Base-by-base conservation (phyloP, 2,888 invertebrate species). In the Drosophila peninsularis region DNA sequence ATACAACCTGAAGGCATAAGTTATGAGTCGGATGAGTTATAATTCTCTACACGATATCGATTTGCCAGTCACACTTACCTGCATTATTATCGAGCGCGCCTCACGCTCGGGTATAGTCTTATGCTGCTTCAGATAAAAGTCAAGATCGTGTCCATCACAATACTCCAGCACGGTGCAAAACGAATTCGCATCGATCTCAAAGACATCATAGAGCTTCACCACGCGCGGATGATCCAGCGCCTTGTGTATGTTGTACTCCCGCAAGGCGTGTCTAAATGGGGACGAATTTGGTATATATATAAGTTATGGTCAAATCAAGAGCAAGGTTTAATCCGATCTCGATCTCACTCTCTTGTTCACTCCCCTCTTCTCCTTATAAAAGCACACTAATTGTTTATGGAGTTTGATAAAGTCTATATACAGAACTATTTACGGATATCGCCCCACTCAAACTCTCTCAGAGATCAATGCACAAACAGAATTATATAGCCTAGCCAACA, bases 131-230 rank as follows among this genome's bases (percentile, higher is more conserved):
- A 99, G 95, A 95, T 99, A 99, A 94, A 99, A 99, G 94, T 99
- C 99, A 93, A 99, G 96, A 95, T 99, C 99, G 94, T 99, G 99
- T 89, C 99, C 99, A 94, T 99, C 98, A 94, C 99, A 99, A 94
- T 99, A 99, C 94, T 99, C 99, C 93, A 99, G 95, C 92, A 99
- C 99, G 92, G 99, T 99, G 95, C 99, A 99, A 95, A 99, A 99
- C 82, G 99, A 99, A 94, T 99, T 99, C 91, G 99, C 98, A 94
- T 99, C 99, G 93, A 99, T 99, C 95, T 99, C 99, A 94, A 99
- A 99, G 85, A 99, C 99, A 94, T 99, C 99, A 93, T 98, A 99
- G 85, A 99, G 95, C 93, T 98, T 98, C 78, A 99, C 99, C 92
- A 99, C 99, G 89, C 99, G 95, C 65, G 99, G 98, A 94, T 99